phyloP scores from a whole-genome alignment of 2,113 vertebrate genomes.

The Lasiurus cinereus region DNA sequence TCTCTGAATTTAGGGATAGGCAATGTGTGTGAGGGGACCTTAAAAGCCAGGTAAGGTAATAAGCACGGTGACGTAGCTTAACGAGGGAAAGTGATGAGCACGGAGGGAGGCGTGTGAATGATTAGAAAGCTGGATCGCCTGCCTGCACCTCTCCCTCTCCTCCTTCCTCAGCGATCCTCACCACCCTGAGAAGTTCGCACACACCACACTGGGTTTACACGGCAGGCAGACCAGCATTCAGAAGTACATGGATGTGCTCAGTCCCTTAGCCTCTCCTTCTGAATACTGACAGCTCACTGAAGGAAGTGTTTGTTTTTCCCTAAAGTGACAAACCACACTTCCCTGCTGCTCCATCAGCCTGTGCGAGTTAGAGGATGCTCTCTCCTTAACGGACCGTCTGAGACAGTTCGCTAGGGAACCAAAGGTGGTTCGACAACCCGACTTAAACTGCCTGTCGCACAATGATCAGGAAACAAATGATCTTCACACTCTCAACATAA shows the following conservation, averaged over 20 bases:
- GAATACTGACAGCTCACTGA: conserved; percentile 64
- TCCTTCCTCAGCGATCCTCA: conserved; percentile 75
- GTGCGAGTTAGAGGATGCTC: conserved; percentile 81
- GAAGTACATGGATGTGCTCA: conserved; percentile 37
- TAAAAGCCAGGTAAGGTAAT: conserved; percentile 64
- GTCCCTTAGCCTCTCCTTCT: conserved; percentile 52
- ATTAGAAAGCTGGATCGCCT: conserved; percentile 73
- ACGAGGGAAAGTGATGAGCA: conserved; percentile 72
- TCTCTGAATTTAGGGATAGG: conserved; percentile 61
- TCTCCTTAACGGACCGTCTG: conserved; percentile 64
- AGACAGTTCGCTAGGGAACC: conserved; percentile 67
- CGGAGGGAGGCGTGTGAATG: conserved; percentile 63
- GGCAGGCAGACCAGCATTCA: conserved; percentile 51
- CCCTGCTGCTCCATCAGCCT: conserved; percentile 54
- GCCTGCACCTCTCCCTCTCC: conserved; percentile 48
- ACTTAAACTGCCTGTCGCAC: conserved; percentile 74
- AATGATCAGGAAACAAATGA: conserved; percentile 73
- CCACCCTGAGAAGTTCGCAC: conserved; percentile 77
- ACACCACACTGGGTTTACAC: conserved; percentile 40
- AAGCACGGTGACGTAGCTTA: conserved; percentile 73
- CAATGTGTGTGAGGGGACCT: conserved; percentile 52
- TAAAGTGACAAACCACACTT: conserved; percentile 77
- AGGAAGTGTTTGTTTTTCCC: conserved; percentile 70
- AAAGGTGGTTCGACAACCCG: conserved; percentile 4
- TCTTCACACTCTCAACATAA: conserved; percentile 64